phyloP scores from a whole-genome alignment of 2,113 vertebrate genomes.

The Holacanthus passer region DNA sequence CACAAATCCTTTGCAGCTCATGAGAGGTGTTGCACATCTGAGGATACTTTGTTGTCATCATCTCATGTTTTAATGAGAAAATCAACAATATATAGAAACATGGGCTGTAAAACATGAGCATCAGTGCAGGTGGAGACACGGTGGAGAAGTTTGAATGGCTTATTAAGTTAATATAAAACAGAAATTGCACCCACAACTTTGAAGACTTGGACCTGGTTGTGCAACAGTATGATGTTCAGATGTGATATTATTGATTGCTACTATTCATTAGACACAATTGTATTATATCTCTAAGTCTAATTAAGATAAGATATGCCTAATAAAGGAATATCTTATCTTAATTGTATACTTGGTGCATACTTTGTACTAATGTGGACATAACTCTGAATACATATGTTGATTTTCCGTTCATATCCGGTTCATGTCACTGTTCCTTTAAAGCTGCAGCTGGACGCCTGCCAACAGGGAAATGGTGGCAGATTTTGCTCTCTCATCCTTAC shows the following conservation, averaged over 20 bases:
- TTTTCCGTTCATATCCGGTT: not conserved
- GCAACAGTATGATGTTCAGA: not conserved
- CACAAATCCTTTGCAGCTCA: not conserved
- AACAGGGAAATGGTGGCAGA: constrained; percentile 66
- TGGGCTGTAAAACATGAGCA: not conserved
- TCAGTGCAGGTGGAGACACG: too few relatives aligned
- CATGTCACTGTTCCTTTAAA: constrained; percentile 75
- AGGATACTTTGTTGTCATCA: not conserved
- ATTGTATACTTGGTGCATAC: too few relatives aligned
- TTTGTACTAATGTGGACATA: too few relatives aligned
- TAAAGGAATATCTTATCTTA: too few relatives aligned
- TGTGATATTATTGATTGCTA: not conserved
- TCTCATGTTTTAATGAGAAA: not conserved
- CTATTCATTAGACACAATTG: not conserved
- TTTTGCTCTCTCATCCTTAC: constrained; percentile 82
- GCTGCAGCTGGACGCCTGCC: constrained; percentile 53
- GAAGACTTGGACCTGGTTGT: not conserved
- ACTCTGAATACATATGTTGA: not conserved
- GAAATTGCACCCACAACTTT: not conserved
- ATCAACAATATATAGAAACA: not conserved
- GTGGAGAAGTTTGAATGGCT: not conserved
- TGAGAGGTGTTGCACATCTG: not conserved
- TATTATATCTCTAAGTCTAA: too few relatives aligned
- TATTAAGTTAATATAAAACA: too few relatives aligned
- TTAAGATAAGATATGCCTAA: too few relatives aligned